Base-by-base conservation (phyloP, 2,113 vertebrate genomes). In the Neopipo cinnamomea region DNA sequence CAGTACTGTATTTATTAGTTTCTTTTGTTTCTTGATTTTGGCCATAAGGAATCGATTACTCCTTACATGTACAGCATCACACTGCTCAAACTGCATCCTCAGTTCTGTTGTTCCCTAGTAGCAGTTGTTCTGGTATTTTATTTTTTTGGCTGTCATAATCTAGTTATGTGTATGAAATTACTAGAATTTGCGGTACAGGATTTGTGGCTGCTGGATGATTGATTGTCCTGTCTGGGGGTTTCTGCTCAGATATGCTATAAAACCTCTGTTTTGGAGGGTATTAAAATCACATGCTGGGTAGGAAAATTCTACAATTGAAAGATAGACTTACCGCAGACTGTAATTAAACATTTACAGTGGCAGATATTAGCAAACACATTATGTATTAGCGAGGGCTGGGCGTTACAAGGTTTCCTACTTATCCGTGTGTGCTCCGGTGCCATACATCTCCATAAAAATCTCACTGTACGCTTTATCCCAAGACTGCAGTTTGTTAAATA, bases 11-110 rank as follows among this genome's bases (percentile, higher is more conserved):
- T 95, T 96, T 96, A 97, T 94, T 96, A 75, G 89, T 87, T 97
- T 96, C 89, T 96, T 92, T 92, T 97, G 96, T 88, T 80, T 75
- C 89, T 93, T 89, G 61, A 92, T 91, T 94, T 89, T 70, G 84
- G 46, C 70, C 97, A 95, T 85, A 79, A 96, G 97, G 92, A 95
- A 93, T 80, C 14, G 31, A 94, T 96, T 97, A 94, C 42, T 41
- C 55, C 71, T 61, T 91, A 9, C 30, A 91, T 87, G 27, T 59
- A 88, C 19, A 81, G 84, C 85, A 41, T 79, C 68, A 5, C 25
- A 35, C 65, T 77, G 85, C 95, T 97, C 41, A 78, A 73, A 59
- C 74, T 76, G 63, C 67, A 76, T 68, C 90, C 92, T 87, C 44
- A 21, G 12, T 55, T 62, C 55, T 77, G 41, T 67, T 53, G 92